Percentiles rank a stretch among this genome's conserved stretches.
These are phyloP conservation scores for Mnemiopsis leidyi DNA, from an alignment of 37 sponge, comb jelly and placozoan species.

Conservation along the genomic window DNA sequence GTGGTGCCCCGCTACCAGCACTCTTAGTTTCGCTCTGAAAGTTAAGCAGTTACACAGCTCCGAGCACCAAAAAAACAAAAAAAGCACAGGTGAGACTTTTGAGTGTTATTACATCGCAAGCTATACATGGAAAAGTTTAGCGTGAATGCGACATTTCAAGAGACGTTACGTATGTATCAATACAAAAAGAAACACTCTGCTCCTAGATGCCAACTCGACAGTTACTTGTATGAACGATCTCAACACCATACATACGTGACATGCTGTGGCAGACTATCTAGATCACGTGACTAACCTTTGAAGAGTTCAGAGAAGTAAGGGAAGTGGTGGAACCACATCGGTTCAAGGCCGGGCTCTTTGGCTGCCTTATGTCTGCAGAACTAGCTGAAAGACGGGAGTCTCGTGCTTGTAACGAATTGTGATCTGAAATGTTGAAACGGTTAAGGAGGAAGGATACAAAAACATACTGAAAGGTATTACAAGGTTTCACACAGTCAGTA, in stretches of 20 bases:
- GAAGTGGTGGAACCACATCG: constrained; percentile 21
- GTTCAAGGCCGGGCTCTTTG: constrained; percentile 19
- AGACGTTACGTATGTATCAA: too few species aligned
- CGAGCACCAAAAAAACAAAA: not conserved
- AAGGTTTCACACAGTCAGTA: too few species aligned
- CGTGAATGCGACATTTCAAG: not conserved
- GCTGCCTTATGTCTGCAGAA: not conserved
- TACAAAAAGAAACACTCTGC: not conserved
- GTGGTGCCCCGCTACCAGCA: not conserved
- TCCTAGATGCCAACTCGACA: not conserved
- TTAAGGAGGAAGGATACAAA: not conserved
- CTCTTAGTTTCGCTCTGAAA: constrained; percentile 51
- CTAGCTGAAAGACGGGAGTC: constrained; percentile 16
- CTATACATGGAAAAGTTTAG: not conserved
- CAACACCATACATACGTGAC: not conserved
- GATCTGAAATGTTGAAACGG: not conserved
- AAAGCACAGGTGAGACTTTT: not conserved
- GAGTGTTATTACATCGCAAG: not conserved
- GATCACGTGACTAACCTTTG: constrained; percentile 34
- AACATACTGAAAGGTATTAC: not conserved
- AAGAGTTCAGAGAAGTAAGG: constrained; percentile 37
- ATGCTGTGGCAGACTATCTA: not conserved
- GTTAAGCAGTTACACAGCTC: constrained; percentile 15
- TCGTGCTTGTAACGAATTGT: not conserved
- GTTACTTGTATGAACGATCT: not conserved